These are phyloP conservation scores for Lophura swinhoii DNA, from an alignment of 2,797 vertebrate genomes.

Conservation along the genomic window DNA sequence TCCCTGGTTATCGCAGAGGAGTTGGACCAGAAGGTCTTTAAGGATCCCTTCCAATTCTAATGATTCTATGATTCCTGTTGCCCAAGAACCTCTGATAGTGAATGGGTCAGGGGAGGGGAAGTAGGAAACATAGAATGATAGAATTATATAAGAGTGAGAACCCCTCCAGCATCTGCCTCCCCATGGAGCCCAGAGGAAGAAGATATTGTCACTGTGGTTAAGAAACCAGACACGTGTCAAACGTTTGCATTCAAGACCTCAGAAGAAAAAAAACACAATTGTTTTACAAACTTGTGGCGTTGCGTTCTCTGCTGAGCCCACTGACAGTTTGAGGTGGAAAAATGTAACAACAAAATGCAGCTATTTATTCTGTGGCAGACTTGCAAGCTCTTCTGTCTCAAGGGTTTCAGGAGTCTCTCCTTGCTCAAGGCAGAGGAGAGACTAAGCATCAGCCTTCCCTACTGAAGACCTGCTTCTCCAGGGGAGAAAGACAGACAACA, in stretches of 20 bases:
- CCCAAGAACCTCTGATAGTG: neutral
- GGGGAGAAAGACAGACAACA: neutral
- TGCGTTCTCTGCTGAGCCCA: slow-evolving; percentile 10
- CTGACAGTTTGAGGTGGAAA: slow-evolving; percentile 1
- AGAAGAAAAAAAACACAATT: slow-evolving; percentile 8
- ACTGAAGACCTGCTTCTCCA: fast-evolving
- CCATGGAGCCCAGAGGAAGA: slow-evolving; percentile 35
- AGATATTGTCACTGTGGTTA: slow-evolving; percentile 40
- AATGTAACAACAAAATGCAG: neutral
- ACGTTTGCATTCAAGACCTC: neutral
- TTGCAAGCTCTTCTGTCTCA: neutral
- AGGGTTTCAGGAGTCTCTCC: neutral
- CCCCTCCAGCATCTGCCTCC: slow-evolving; percentile 3
- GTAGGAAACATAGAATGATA: neutral
- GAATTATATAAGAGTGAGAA: neutral
- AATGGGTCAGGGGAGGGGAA: neutral
- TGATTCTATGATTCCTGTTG: neutral
- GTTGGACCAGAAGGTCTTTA: too few species aligned
- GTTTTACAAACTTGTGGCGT: neutral
- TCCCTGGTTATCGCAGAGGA: too few species aligned
- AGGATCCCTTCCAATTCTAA: too few species aligned
- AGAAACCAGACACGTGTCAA: slow-evolving; percentile 20
- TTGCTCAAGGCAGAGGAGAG: neutral
- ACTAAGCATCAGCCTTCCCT: neutral
- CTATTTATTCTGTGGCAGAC: neutral